These are phyloP conservation scores for Macropus fuliginosus DNA, from an alignment of 2,797 vertebrate species.

Conservation along the genomic window DNA sequence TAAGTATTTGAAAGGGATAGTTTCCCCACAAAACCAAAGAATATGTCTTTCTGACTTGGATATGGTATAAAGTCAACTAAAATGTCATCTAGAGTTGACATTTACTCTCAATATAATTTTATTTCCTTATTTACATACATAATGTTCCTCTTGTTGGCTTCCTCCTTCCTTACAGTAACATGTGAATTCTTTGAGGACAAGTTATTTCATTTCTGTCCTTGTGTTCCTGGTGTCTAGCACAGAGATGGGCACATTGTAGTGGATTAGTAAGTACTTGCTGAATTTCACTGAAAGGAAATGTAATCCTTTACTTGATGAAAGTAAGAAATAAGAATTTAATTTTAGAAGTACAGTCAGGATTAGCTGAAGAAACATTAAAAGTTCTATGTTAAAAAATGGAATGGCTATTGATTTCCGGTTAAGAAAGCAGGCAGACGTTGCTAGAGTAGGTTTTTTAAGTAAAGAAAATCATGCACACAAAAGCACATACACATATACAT, in stretches of 20 bases:
- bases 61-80: neutral
- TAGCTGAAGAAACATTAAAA: neutral
- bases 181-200: neutral
- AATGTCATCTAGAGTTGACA: neutral
- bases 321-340: constrained; percentile 17
- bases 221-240: neutral
- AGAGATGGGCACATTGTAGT: neutral
- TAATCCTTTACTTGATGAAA: neutral
- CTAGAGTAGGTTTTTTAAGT: neutral
- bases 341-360: constrained; percentile 22
- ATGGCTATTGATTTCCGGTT: constrained; percentile 19
- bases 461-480: neutral
- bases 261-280: neutral
- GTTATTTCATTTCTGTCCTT: neutral
- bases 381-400: neutral
- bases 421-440: neutral
- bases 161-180: neutral
- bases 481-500: neutral
- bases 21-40: neutral
- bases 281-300: constrained; percentile 19
- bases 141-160: neutral
- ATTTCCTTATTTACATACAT: neutral
- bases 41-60: neutral
- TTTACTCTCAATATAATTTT: neutral
- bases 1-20: neutral